phyloP scores from a whole-genome alignment of 2,113 vertebrate genomes.

The Gambusia holbrooki region DNA sequence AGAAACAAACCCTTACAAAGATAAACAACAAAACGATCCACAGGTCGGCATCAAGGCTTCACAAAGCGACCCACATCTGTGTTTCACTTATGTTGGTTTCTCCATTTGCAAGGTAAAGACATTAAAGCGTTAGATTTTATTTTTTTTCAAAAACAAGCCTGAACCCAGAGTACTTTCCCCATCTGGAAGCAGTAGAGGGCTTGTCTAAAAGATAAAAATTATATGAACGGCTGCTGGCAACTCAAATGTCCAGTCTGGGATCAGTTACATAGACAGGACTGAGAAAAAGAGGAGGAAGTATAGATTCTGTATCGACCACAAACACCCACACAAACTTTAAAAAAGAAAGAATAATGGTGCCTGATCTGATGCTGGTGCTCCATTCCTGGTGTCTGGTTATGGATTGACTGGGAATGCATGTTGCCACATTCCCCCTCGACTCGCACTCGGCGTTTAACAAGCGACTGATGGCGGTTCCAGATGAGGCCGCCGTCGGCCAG shows the following conservation, averaged over 20 bases:
- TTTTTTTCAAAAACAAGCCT: conserved; percentile 72
- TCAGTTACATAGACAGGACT: conserved; percentile 81
- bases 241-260: conserved; percentile 81
- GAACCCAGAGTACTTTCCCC: conserved; percentile 71
- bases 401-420: conserved; percentile 54
- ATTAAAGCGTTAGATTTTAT: conserved; percentile 74
- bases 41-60: conserved; percentile 11
- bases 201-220: conserved; percentile 83
- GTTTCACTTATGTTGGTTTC: conserved; percentile 7
- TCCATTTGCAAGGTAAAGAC: conserved; percentile 67
- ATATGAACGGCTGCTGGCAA: conserved; percentile 82
- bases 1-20: conserved; percentile 38
- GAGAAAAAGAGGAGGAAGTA: conserved; percentile 44
- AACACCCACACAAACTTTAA: conserved; percentile 42
- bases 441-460: conserved; percentile 59
- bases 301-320: conserved; percentile 49
- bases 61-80: conserved; percentile 15
- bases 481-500: conserved; percentile 60
- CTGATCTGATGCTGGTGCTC: conserved; percentile 49
- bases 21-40: conserved; percentile 33
- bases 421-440: conserved; percentile 49
- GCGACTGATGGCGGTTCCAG: conserved; percentile 69
- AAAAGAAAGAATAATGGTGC: conserved; percentile 43
- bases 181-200: conserved; percentile 81
- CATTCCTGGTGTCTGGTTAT: conserved; percentile 52